These are phyloP conservation scores for Hycleus cichorii DNA, from an alignment of 1,140 invertebrate species.

Conservation along the genomic window DNA sequence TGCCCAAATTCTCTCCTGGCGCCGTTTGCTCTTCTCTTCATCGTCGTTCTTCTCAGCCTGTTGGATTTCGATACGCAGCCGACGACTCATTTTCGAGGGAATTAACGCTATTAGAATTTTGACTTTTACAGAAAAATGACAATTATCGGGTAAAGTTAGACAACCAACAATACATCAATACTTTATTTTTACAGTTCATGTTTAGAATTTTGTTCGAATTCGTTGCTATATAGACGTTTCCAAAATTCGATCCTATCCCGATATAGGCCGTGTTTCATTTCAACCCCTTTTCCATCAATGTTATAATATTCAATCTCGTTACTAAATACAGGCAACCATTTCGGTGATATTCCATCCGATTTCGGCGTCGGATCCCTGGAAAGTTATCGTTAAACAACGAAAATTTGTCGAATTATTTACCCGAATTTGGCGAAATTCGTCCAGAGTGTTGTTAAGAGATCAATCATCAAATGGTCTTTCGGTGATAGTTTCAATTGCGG, in stretches of 20 bases:
- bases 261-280: constrained; percentile 41
- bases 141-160: background rate
- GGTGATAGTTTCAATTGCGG: constrained; percentile 40
- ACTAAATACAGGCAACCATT: constrained; percentile 45
- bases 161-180: constrained; percentile 1
- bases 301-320: constrained; percentile 42
- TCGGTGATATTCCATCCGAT: constrained; percentile 30
- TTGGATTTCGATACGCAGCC: constrained; percentile 25
- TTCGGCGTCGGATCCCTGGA: constrained; percentile 47
- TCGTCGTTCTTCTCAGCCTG: constrained; percentile 31
- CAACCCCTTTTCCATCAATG: constrained; percentile 37
- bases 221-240: constrained; percentile 19
- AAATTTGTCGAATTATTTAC: constrained; percentile 40
- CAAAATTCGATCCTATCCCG: constrained; percentile 43
- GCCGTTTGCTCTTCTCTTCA: constrained; percentile 28
- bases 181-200: too few relatives aligned
- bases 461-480: constrained; percentile 45
- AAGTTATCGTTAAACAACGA: constrained; percentile 9
- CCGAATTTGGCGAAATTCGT: constrained; percentile 61
- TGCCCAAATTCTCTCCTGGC: constrained; percentile 43
- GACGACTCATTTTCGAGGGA: constrained; percentile 29
- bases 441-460: constrained; percentile 57
- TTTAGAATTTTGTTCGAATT: too few relatives aligned
- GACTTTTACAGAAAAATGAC: too few relatives aligned
- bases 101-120: background rate